A percentile compares a stretch with the other conserved stretches of the same genome.
Evolutionary conservation across 2,888 invertebrate genomes (phyloP).

Genomic region (Acleris literana): DNA sequence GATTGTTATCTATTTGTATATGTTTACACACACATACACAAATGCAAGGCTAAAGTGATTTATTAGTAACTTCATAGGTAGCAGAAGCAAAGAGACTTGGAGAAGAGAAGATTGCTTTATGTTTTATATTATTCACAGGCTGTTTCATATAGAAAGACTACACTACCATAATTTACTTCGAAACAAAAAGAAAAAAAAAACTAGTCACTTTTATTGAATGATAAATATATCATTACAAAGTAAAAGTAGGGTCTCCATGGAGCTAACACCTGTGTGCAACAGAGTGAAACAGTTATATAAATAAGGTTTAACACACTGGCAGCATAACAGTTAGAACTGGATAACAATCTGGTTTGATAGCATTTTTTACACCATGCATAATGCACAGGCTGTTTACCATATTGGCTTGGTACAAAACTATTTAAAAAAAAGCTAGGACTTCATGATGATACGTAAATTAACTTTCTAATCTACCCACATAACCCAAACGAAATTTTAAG

Average conservation of each 20-base stretch:
- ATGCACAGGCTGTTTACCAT: conserved; percentile 34
- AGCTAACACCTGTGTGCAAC: conserved; percentile 10
- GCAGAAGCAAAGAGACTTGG: too few relatives aligned
- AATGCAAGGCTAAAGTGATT: too few relatives aligned
- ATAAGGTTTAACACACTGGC: conserved; percentile 16
- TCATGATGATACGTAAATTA: conserved; percentile 4
- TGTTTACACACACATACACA: too few relatives aligned
- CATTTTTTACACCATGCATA: conserved; percentile 31
- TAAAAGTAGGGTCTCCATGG: conserved; percentile 17
- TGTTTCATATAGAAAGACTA: too few relatives aligned
- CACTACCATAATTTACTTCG: too few relatives aligned
- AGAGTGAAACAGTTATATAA: conserved; percentile 29
- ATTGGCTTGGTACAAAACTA: conserved; percentile 12
- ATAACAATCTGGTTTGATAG: conserved; percentile 30
- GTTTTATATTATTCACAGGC: too few relatives aligned
- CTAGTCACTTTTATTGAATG: not conserved
- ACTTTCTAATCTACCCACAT: conserved; percentile 29
- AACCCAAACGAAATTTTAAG: not conserved
- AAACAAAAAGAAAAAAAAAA: not conserved
- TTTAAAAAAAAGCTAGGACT: conserved; percentile 2
- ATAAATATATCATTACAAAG: not conserved
- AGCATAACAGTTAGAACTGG: conserved; percentile 24
- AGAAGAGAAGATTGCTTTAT: too few relatives aligned
- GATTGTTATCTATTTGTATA: too few relatives aligned
- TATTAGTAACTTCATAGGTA: too few relatives aligned